Percentiles rank a stretch among this genome's conserved stretches.
Conservation (phyloP, 1,140 invertebrate genomes). For the Drosophila watanabei region DNA sequence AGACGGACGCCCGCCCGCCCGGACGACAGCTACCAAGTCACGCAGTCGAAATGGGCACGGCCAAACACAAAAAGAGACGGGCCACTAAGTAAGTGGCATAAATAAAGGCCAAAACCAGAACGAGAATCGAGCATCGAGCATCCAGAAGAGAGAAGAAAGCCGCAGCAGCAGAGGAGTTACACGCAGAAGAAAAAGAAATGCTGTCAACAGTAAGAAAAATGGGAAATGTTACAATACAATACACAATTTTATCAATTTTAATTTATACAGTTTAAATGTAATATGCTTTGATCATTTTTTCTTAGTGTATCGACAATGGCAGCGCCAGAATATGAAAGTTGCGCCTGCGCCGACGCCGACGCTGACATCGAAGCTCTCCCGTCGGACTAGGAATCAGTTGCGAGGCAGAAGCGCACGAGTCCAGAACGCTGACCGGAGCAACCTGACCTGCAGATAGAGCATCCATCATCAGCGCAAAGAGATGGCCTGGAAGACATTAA, state of each 20-base stretch:
- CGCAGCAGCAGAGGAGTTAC: conserved; percentile 33
- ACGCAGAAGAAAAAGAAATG: conserved; percentile 2
- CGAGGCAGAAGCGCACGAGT: conserved; percentile 69
- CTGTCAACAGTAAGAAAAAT: neutral
- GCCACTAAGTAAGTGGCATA: conserved; percentile 46
- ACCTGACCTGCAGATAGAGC: conserved; percentile 12
- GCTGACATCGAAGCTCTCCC: conserved; percentile 53
- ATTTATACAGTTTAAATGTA: neutral
- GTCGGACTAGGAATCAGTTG: conserved; percentile 67
- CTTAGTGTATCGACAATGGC: conserved; percentile 21
- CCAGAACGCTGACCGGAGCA: conserved; percentile 63
- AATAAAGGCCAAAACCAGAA: conserved; percentile 71
- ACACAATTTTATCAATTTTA: no score
- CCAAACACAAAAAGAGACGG: conserved; percentile 54
- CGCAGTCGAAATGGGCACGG: conserved; percentile 79
- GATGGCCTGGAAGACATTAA: conserved; percentile 65
- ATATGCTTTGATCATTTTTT: neutral
- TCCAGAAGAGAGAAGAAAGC: conserved; percentile 65
- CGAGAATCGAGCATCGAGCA: conserved; percentile 48
- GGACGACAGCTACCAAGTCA: conserved; percentile 65
- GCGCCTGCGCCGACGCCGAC: conserved; percentile 63
- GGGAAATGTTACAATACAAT: neutral
- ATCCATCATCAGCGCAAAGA: neutral
- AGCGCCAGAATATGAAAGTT: conserved; percentile 76
- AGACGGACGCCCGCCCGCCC: conserved; percentile 35